Percentiles rank a stretch among this genome's conserved stretches.
These are phyloP conservation scores for Oscheius myriophilus DNA, from an alignment of 2,888 invertebrate genomes.

Conservation along the genomic window DNA sequence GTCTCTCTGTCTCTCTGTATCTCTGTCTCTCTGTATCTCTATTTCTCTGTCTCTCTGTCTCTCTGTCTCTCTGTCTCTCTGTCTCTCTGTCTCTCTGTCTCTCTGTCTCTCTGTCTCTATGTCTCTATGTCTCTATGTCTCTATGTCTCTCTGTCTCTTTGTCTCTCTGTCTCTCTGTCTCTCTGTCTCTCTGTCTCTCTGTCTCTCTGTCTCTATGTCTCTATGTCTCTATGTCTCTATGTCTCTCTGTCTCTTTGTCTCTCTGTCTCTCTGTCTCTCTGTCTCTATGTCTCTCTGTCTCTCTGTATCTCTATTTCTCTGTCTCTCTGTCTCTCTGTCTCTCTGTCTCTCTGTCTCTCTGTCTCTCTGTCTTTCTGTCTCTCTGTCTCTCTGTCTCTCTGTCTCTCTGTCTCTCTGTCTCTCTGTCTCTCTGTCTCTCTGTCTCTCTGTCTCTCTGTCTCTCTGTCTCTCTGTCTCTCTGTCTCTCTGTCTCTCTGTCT, in stretches of 20 bases:
- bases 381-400: constrained; percentile 1
- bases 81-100: not conserved
- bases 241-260: not conserved
- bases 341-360: constrained; percentile 5
- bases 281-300: not conserved
- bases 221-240: not conserved
- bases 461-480: not conserved
- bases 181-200: no score
- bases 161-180: not conserved
- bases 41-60: not conserved
- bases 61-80: no score
- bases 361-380: not conserved
- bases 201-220: not conserved
- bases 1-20: not conserved
- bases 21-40: constrained; percentile 2
- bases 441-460: no score
- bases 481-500: constrained; percentile 2
- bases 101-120: constrained; percentile 2
- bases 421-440: not conserved
- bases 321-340: not conserved
- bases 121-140: not conserved
- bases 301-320: not conserved
- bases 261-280: constrained; percentile 5
- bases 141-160: not conserved
- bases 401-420: constrained; percentile 2